These are phyloP conservation scores for Poecile atricapillus DNA, from an alignment of 2,113 vertebrate genomes.

Conservation along the genomic window DNA sequence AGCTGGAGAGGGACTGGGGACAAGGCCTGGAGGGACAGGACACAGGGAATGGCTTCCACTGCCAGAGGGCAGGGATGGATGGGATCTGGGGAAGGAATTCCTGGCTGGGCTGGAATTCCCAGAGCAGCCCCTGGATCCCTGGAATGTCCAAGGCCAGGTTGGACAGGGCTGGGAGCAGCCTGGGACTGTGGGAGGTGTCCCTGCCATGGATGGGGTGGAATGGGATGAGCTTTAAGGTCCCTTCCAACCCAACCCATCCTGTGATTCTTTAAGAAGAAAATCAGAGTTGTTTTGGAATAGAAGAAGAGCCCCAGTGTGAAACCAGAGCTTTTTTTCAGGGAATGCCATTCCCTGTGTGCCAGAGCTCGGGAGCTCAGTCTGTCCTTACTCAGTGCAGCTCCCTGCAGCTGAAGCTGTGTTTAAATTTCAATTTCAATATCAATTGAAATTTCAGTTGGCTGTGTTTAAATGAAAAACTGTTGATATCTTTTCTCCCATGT, in stretches of 20 bases:
- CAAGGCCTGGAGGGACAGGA: neutral
- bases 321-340: neutral
- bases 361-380: neutral
- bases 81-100: neutral
- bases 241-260: neutral
- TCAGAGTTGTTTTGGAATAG: neutral
- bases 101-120: neutral
- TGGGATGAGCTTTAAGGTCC: neutral
- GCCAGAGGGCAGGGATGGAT: neutral
- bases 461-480: accelerated
- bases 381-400: accelerated
- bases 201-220: accelerated
- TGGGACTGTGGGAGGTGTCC: neutral
- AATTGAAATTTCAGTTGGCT: neutral
- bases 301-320: neutral
- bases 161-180: neutral
- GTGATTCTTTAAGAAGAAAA: neutral
- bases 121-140: neutral
- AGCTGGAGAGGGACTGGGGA: neutral
- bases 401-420: neutral
- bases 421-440: no score
- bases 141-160: accelerated
- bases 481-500: neutral
- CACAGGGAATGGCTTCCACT: neutral
- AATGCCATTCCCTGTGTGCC: neutral